Evolutionary conservation across 2,888 invertebrate species (phyloP).

Genomic region (Sphinx pinastri): DNA sequence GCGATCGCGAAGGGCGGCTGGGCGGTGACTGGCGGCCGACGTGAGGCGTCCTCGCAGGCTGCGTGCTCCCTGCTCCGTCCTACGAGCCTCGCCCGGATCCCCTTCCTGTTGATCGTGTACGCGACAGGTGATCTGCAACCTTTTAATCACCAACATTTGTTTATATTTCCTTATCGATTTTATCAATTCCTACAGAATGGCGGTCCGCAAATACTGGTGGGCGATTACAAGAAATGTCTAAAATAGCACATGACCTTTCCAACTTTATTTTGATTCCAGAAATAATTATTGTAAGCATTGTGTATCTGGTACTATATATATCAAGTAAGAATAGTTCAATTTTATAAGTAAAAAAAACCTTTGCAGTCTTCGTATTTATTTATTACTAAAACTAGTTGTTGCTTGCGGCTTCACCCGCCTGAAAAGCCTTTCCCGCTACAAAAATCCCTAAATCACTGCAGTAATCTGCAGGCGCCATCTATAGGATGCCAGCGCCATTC

Average conservation of each 20-base stretch:
- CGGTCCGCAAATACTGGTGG: background rate
- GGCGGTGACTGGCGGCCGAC: constrained; percentile 68
- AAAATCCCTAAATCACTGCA: no score
- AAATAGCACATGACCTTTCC: background rate
- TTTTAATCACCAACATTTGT: constrained; percentile 56
- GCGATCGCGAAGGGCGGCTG: constrained; percentile 72
- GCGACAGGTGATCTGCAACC: constrained; percentile 75
- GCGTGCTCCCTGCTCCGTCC: constrained; percentile 53
- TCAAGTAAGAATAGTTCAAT: no score
- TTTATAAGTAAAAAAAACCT: no score
- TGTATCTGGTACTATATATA: no score
- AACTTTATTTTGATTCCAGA: no score
- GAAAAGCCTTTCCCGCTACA: no score
- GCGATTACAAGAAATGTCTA: background rate
- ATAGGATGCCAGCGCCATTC: no score
- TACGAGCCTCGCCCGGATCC: constrained; percentile 73
- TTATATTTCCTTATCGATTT: constrained; percentile 37
- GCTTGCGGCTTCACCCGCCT: no score
- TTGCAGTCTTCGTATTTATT: no score
- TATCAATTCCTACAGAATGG: constrained; percentile 4
- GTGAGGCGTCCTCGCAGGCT: constrained; percentile 52
- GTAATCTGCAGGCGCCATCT: no score
- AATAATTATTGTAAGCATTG: background rate
- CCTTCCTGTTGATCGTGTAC: constrained; percentile 77
- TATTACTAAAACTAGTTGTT: no score